Evolutionary conservation across 1,140 invertebrate genomes (phyloP), one percentile per base, ranked within the genome.

Genomic region (Ptiloglossa arizonensis): DNA sequence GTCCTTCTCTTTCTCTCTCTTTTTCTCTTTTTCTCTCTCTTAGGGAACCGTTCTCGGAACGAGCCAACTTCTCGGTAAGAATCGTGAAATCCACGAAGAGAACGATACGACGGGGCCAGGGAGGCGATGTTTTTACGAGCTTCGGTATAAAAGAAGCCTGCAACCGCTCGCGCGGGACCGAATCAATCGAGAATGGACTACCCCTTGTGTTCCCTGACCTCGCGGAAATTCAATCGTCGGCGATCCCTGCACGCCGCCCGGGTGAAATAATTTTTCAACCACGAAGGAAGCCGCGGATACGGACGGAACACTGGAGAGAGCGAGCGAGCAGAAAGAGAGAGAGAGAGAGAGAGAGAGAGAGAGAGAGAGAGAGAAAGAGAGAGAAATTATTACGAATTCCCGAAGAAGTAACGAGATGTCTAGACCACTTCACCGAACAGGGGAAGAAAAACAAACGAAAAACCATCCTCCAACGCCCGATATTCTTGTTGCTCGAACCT

Each of bases 341-440:
- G 5, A n/a, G 29, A 22, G 24, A 24, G 3, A 0, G n/a, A 11
- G 15, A 15, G 46, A n/a, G 17, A 5, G 29, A 32, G 11, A 13
- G 9, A n/a, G 1, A 11, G 29, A 35, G 15, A 19, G 2, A n/a
- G 13, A 9, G 4, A 9, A 3, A n/a, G 29, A 22, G 24, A 24
- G 3, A 0, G n/a, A 48, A 68, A 75, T 46, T 38, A 75, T 69
- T 2, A 35, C 29, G 64, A 48, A 59, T 59, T 46, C 29, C 29
- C 19, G 17, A 60, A 69, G 41, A 59, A 69, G 52, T 50, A 69
- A 69, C 64, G 64, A 68, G 44, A 69, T 50, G 73, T 76, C 73
- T 76, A 68, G 73, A 76, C 73, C 73, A 76, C 73, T 76, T 46
- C 13, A 66, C 41, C 29, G 6, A 69, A 38, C 15, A n/a, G 38